Percentiles rank a stretch among this genome's conserved stretches.
phyloP scores from a whole-genome alignment of 2,113 vertebrate genomes.

The Phoxinus phoxinus region DNA sequence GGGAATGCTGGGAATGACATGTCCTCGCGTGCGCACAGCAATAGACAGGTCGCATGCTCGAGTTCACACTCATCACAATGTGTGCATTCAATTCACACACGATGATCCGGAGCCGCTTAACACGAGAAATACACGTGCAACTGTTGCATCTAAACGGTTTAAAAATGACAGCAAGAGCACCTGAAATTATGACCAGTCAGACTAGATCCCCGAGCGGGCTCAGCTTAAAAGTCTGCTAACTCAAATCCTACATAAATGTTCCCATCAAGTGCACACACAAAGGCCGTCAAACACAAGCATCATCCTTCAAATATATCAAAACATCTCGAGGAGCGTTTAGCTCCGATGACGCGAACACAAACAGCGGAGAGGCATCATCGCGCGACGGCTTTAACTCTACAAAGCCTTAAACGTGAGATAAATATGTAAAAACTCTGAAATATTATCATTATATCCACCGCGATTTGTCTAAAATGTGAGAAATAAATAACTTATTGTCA shows the following conservation, averaged over 20 bases:
- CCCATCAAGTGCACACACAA: not conserved
- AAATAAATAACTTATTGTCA: not conserved
- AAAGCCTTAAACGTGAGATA: not conserved
- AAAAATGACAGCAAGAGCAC: not conserved
- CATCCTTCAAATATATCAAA: not conserved
- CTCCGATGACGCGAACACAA: not conserved
- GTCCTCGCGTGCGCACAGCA: constrained; percentile 58
- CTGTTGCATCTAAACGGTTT: constrained; percentile 2
- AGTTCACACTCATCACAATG: constrained; percentile 51
- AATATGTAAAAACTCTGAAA: not conserved
- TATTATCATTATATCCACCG: not conserved
- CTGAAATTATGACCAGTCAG: not conserved
- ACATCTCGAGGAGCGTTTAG: not conserved
- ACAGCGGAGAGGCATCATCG: not conserved
- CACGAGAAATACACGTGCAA: not conserved
- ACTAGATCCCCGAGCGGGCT: not conserved
- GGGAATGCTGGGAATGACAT: constrained; percentile 64
- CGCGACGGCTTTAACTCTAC: constrained; percentile 18
- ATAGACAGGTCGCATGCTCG: constrained; percentile 55
- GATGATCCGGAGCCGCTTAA: not conserved
- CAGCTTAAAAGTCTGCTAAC: constrained; percentile 4
- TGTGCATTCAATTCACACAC: not conserved
- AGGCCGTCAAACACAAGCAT: not conserved
- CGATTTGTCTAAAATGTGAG: not conserved
- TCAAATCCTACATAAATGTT: constrained; percentile 17